Base-by-base conservation (phyloP, 2,888 invertebrate species). In the Alloplasta piceator region DNA sequence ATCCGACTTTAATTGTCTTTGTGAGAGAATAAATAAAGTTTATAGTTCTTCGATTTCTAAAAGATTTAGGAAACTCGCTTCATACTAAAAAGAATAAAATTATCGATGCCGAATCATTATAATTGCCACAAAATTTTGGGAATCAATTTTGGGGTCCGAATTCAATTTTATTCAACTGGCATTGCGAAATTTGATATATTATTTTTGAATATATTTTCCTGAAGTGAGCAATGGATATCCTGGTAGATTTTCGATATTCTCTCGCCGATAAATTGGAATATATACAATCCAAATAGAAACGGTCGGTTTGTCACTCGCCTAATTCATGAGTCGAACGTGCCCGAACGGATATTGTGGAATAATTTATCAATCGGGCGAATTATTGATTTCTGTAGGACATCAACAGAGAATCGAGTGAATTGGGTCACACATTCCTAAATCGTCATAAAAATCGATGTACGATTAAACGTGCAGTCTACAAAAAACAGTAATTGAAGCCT, bases 321-420 rank as follows among this genome's bases (percentile, higher is more conserved):
- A 52, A 52, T 52, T 14, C 52, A 14, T 52, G 52, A 52, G 6
- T 12, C n/a, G 12, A 14, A 41, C 61, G 14, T 14, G 4, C 7
- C 9, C 38, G 43, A 38, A 12, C 14, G 50, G 12, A 66, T 39
- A 36, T 66, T 10, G 26, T 26, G 43, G 26, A 52, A 63, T 36
- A 58, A 66, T 56, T 46, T 43, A 66, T 74, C 39, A 58, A 66
- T 66, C 39, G 36, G 9, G 41, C 6, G 12, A 9, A 36, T 71
- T 60, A 60, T 71, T 48, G 48, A 14, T 48, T 60, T 61, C 9
- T 36, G 12, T 16, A 61, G 5, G 7, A 61, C 14, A 12, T 16
- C 3, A 2, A 26, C 26, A 26, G 26, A 3, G 26, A 26, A 26
- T 26, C 3, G 1, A 26, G 26, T 26, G 3, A 26, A 26, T 26